Percentiles rank a stretch among this genome's conserved stretches.
Conservation (phyloP, 2,888 invertebrate species). For the Limnephilus marmoratus region DNA sequence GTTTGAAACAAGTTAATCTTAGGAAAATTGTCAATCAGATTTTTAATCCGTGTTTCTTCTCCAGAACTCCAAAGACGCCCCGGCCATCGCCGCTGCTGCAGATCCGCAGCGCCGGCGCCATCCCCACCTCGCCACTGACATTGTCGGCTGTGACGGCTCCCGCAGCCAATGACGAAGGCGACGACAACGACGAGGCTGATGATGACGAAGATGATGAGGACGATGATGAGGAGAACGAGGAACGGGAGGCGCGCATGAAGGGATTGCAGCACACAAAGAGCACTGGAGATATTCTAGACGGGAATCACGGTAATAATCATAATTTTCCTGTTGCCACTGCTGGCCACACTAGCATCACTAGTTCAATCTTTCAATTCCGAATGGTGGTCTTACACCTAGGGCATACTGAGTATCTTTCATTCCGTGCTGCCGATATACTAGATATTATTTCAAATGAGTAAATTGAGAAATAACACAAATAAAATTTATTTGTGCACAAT, state of each 20-base stretch:
- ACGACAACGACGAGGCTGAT: slow-evolving; percentile 59
- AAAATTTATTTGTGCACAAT: too few relatives aligned
- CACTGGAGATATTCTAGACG: slow-evolving; percentile 63
- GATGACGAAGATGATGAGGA: slow-evolving; percentile 62
- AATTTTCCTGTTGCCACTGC: too few relatives aligned
- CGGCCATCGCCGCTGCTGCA: slow-evolving; percentile 41
- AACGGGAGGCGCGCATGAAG: slow-evolving; percentile 38
- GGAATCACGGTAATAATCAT: slow-evolving; percentile 44
- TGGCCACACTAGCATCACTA: too few relatives aligned
- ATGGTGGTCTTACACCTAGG: too few relatives aligned
- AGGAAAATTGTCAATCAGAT: not conserved
- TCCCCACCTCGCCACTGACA: slow-evolving; percentile 29
- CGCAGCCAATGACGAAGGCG: slow-evolving; percentile 52
- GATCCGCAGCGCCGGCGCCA: slow-evolving; percentile 47
- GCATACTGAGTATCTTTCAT: too few relatives aligned
- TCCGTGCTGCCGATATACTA: too few relatives aligned
- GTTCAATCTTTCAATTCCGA: too few relatives aligned
- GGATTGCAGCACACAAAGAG: slow-evolving; percentile 61
- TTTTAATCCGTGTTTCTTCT: not conserved
- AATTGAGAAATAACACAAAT: too few relatives aligned
- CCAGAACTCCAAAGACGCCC: slow-evolving; percentile 46
- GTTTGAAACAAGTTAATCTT: too few relatives aligned
- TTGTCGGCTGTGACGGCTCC: not conserved
- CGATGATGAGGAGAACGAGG: slow-evolving; percentile 54
- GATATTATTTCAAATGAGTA: too few relatives aligned